These are phyloP conservation scores for Glyphotaelius pellucidus DNA, from an alignment of 2,888 invertebrate genomes.

Conservation along the genomic window DNA sequence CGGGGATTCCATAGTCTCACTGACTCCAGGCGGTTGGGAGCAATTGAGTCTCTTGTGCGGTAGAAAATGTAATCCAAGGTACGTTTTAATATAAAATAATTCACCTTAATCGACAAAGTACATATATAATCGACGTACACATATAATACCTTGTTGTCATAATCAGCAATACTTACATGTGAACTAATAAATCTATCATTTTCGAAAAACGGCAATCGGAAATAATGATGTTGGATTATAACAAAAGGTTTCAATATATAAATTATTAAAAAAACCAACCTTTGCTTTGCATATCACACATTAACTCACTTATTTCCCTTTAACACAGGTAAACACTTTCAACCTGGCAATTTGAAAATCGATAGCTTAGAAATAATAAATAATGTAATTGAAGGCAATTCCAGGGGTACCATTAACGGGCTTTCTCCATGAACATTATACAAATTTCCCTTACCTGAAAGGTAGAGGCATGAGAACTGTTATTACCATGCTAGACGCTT, in stretches of 20 bases:
- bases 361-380: slow-evolving; percentile 30
- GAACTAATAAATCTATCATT: background rate
- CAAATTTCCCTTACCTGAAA: slow-evolving; percentile 12
- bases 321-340: background rate
- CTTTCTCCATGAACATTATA: slow-evolving; percentile 36
- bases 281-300: background rate
- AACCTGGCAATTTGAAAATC: slow-evolving; percentile 12
- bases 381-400: slow-evolving; percentile 25
- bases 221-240: background rate
- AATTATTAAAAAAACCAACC: background rate
- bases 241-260: background rate
- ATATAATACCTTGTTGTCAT: no score
- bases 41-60: no score
- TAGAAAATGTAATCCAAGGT: no score
- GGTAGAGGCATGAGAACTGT: slow-evolving; percentile 17
- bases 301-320: background rate
- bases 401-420: slow-evolving; percentile 14
- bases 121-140: no score
- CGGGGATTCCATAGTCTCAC: no score
- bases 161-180: no score
- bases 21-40: no score
- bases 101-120: no score
- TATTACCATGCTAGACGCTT: slow-evolving; percentile 38
- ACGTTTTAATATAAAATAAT: no score
- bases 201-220: background rate